These are phyloP conservation scores for Tineola bisselliella DNA, from an alignment of 2,888 invertebrate genomes.

Conservation along the genomic window DNA sequence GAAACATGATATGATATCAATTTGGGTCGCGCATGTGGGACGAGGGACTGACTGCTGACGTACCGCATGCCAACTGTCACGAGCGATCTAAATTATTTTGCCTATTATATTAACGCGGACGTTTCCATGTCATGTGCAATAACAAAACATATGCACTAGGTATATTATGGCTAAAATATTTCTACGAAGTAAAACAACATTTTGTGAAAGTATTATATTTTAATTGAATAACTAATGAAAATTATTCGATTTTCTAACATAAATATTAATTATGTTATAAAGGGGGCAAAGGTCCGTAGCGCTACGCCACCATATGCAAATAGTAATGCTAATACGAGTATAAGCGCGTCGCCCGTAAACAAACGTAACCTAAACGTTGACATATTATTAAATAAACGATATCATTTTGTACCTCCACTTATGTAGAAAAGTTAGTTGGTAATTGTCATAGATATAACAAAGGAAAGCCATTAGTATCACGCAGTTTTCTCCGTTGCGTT, in stretches of 20 bases:
- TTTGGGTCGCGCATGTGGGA: slow-evolving; percentile 40
- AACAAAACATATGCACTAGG: too few species aligned
- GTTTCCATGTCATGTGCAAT: too few species aligned
- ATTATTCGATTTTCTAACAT: not conserved
- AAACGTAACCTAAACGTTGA: not conserved
- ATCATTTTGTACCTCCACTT: not conserved
- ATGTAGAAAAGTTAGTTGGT: not conserved
- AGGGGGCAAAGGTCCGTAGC: not conserved
- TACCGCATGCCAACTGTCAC: not conserved
- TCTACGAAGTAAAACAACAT: too few species aligned
- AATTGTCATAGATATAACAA: slow-evolving; percentile 5
- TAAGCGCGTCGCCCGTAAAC: not conserved
- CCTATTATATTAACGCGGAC: not conserved
- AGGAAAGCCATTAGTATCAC: slow-evolving; percentile 12
- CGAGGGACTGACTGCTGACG: slow-evolving; percentile 15
- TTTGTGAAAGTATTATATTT: not conserved
- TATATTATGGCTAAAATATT: too few species aligned
- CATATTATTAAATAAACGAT: not conserved
- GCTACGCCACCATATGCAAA: not conserved
- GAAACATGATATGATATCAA: slow-evolving; percentile 38
- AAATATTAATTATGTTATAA: not conserved
- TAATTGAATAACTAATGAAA: not conserved
- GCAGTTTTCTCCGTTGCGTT: slow-evolving; percentile 10
- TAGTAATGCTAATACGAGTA: not conserved
- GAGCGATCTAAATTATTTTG: not conserved